phyloP scores from a whole-genome alignment of 2,113 vertebrate genomes.

The Ammodytes marinus region DNA sequence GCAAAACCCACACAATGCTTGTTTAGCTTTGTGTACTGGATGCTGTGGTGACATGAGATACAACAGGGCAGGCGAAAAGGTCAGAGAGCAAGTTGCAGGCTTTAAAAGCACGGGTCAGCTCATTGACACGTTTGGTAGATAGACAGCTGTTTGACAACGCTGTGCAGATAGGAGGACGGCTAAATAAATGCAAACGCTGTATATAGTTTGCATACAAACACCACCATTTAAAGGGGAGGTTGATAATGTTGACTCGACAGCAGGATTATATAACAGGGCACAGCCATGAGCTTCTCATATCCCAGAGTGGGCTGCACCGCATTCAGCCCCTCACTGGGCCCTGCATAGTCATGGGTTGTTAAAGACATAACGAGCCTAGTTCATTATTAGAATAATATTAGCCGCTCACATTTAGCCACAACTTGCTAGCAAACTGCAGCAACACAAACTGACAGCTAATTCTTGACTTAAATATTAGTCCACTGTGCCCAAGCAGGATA shows the following conservation, averaged over 20 bases:
- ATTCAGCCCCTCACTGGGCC: not conserved
- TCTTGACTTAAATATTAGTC: conserved; percentile 3
- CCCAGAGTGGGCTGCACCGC: not conserved
- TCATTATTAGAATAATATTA: not conserved
- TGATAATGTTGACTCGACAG: not conserved
- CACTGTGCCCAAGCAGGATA: not conserved
- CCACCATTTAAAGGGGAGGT: not conserved
- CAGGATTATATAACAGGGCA: conserved; percentile 48
- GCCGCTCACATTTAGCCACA: not conserved
- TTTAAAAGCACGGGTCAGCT: conserved; percentile 1
- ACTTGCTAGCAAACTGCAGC: not conserved
- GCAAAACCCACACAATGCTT: no score
- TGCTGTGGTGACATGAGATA: not conserved
- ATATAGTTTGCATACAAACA: not conserved
- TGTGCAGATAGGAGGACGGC: not conserved
- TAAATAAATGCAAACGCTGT: not conserved
- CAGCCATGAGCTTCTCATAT: not conserved
- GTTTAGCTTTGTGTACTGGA: not conserved
- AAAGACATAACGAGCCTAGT: not conserved
- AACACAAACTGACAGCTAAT: not conserved
- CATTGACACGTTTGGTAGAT: not conserved
- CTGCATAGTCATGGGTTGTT: not conserved
- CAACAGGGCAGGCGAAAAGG: conserved; percentile 3
- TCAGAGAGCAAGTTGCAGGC: conserved; percentile 3
- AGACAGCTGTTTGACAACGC: not conserved